Percentiles rank a stretch among this genome's conserved stretches.
Conservation (phyloP, 2,797 vertebrate species). For the Poeciliopsis presidionis region DNA sequence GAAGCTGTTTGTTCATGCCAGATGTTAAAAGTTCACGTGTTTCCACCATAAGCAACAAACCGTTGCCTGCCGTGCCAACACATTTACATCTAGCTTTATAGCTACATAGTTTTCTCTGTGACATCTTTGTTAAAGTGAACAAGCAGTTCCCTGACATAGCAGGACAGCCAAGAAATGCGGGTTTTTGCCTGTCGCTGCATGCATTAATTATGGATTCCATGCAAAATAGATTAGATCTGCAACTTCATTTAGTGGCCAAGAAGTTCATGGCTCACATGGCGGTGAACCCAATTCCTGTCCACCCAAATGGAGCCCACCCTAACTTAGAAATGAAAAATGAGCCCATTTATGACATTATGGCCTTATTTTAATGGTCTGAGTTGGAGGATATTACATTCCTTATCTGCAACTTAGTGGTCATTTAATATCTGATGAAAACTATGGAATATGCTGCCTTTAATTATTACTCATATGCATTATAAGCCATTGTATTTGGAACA, state of each 20-base stretch:
- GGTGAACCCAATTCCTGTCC: slow-evolving; percentile 27
- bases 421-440: slow-evolving; percentile 29
- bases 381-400: slow-evolving; percentile 33
- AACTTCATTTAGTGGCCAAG: slow-evolving; percentile 60
- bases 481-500: background rate
- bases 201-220: slow-evolving; percentile 75
- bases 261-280: slow-evolving; percentile 45
- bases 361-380: slow-evolving; percentile 32
- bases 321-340: slow-evolving; percentile 14
- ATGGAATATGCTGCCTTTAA: slow-evolving; percentile 22
- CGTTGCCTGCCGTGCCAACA: slow-evolving; percentile 38
- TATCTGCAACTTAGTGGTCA: slow-evolving; percentile 24
- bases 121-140: slow-evolving; percentile 53
- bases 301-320: slow-evolving; percentile 23
- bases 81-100: slow-evolving; percentile 43
- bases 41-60: slow-evolving; percentile 51
- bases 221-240: slow-evolving; percentile 74
- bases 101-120: slow-evolving; percentile 40
- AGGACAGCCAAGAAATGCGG: slow-evolving; percentile 57
- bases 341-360: slow-evolving; percentile 28
- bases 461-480: slow-evolving; percentile 6
- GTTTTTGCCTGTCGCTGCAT: slow-evolving; percentile 58
- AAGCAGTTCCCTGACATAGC: slow-evolving; percentile 44
- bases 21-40: slow-evolving; percentile 57
- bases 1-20: slow-evolving; percentile 48